Evolutionary conservation across 2,113 vertebrate genomes (phyloP).

Genomic region (Actenoides lindsayi): DNA sequence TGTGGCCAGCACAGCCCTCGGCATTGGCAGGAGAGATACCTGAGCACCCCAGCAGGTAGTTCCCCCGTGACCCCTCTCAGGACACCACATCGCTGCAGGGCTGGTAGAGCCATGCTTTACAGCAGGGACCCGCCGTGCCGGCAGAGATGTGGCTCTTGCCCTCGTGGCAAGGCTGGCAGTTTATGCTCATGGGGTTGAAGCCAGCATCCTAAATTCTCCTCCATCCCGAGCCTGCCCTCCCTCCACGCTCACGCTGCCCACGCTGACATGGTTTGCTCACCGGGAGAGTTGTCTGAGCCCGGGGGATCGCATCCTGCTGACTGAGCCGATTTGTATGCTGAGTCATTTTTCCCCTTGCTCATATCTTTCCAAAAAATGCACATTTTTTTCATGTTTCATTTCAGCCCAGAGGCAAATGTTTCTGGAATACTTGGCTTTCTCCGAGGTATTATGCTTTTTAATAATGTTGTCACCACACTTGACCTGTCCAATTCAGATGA

Average conservation of each 20-base stretch:
- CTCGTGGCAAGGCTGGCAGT: not conserved
- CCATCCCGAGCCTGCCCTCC: not conserved
- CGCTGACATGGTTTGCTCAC: fast-evolving
- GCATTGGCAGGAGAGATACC: not conserved
- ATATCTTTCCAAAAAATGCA: constrained; percentile 32
- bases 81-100: fast-evolving
- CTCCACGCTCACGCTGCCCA: fast-evolving
- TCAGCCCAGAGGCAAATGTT: constrained; percentile 64
- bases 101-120: fast-evolving
- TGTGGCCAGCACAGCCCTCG: not conserved
- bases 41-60: not conserved
- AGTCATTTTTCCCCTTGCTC: constrained; percentile 38
- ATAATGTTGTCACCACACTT: constrained; percentile 65
- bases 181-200: not conserved
- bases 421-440: constrained; percentile 56
- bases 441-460: constrained; percentile 63
- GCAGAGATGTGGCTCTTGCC: not conserved
- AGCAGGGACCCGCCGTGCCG: not conserved
- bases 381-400: constrained; percentile 59
- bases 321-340: constrained; percentile 29
- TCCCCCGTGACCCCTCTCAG: not conserved
- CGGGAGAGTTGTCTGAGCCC: not conserved
- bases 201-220: not conserved
- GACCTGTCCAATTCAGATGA: constrained; percentile 71
- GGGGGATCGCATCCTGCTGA: not conserved